Evolutionary conservation across 2,113 vertebrate species (phyloP).

Genomic region (Hyla sarda): DNA sequence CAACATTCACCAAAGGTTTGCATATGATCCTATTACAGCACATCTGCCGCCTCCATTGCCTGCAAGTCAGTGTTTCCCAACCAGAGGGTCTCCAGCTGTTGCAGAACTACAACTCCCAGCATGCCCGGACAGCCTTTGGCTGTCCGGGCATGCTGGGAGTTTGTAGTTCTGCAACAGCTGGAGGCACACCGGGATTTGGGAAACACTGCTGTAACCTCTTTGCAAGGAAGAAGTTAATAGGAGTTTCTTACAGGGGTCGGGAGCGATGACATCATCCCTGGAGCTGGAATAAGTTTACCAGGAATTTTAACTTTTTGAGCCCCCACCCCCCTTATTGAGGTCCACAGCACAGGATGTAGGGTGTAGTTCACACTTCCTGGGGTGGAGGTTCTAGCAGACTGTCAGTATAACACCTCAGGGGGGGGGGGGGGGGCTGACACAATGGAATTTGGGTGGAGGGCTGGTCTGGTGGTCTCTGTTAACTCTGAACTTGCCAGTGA

Average conservation of each 20-base stretch:
- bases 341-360: not conserved
- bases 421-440: too few species aligned
- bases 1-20: not conserved
- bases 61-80: not conserved
- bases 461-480: not conserved
- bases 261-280: not conserved
- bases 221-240: not conserved
- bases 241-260: too few species aligned
- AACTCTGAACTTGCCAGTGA: not conserved
- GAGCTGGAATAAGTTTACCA: not conserved
- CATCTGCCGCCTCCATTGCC: not conserved
- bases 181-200: too few species aligned
- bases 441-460: conserved; percentile 32
- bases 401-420: not conserved
- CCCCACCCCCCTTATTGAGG: not conserved
- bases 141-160: too few species aligned
- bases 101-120: too few species aligned
- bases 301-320: not conserved
- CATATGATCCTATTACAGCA: not conserved
- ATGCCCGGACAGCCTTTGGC: too few species aligned
- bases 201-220: too few species aligned
- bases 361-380: not conserved
- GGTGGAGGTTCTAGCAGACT: not conserved
- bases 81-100: not conserved
- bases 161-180: too few species aligned